These are phyloP conservation scores for Dynastes maya DNA, from an alignment of 2,888 invertebrate species.

Conservation along the genomic window DNA sequence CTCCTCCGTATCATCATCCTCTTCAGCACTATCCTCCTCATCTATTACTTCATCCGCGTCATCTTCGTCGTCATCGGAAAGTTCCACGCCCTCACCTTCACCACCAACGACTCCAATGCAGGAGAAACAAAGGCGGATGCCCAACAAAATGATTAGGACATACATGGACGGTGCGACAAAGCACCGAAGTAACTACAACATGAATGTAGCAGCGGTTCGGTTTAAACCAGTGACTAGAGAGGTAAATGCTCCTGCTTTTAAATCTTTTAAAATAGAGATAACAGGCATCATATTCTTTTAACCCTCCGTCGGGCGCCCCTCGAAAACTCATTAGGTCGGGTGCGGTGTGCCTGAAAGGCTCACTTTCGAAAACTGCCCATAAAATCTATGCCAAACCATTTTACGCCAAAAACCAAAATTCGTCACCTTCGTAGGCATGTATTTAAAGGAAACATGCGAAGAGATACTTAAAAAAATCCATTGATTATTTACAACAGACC, in stretches of 20 bases:
- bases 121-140: slow-evolving; percentile 61
- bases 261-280: too few species aligned
- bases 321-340: too few species aligned
- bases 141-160: slow-evolving; percentile 57
- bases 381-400: too few species aligned
- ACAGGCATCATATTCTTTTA: too few species aligned
- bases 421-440: too few species aligned
- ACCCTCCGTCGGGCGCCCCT: too few species aligned
- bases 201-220: slow-evolving; percentile 62
- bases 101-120: slow-evolving; percentile 65
- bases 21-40: slow-evolving; percentile 49
- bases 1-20: slow-evolving; percentile 53
- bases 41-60: slow-evolving; percentile 56
- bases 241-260: slow-evolving; percentile 57
- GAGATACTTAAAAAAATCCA: too few species aligned
- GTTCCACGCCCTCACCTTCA: slow-evolving; percentile 62
- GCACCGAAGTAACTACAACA: slow-evolving; percentile 60
- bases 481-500: too few species aligned
- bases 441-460: too few species aligned
- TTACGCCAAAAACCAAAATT: too few species aligned
- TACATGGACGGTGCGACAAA: slow-evolving; percentile 60
- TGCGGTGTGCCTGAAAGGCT: too few species aligned
- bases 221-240: slow-evolving; percentile 66
- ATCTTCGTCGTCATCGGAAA: slow-evolving; percentile 57
- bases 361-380: too few species aligned